These are phyloP conservation scores for Drosophila ezoana DNA, from an alignment of 2,888 invertebrate species.

Conservation along the genomic window DNA sequence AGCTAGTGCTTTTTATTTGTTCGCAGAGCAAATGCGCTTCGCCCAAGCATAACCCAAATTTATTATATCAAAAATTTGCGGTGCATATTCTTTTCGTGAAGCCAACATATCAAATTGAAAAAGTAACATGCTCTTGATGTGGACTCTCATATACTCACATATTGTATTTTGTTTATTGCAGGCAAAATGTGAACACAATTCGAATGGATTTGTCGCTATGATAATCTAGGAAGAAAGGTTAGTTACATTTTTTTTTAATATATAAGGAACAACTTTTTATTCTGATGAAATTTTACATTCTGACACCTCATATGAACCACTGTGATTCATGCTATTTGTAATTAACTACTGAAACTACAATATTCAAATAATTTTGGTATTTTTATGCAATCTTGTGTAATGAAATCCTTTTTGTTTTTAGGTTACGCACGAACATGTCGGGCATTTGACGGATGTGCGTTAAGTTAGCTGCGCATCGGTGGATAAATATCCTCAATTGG, in stretches of 20 bases:
- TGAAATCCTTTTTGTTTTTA: constrained; percentile 6
- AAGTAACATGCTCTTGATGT: background rate
- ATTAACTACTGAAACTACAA: constrained; percentile 57
- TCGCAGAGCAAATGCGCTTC: constrained; percentile 79
- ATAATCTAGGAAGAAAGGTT: constrained; percentile 9
- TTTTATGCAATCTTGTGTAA: background rate
- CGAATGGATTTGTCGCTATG: background rate
- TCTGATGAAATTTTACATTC: constrained; percentile 81
- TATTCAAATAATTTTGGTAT: background rate
- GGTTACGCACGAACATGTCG: constrained; percentile 20
- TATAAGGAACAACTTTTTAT: background rate
- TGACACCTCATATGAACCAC: constrained; percentile 84
- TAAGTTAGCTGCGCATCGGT: background rate
- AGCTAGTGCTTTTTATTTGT: constrained; percentile 82
- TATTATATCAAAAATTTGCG: constrained; percentile 72
- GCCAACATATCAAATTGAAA: constrained; percentile 44
- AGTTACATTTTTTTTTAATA: background rate
- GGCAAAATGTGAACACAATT: constrained; percentile 9
- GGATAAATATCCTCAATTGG: background rate
- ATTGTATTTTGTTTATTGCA: constrained; percentile 9
- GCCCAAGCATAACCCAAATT: constrained; percentile 84
- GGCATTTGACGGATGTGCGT: background rate
- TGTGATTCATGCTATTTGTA: constrained; percentile 77
- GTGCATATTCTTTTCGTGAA: constrained; percentile 82
- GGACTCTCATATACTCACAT: background rate